These are phyloP conservation scores for Caenorhabditis angaria DNA, from an alignment of 2,888 invertebrate genomes.

Conservation along the genomic window DNA sequence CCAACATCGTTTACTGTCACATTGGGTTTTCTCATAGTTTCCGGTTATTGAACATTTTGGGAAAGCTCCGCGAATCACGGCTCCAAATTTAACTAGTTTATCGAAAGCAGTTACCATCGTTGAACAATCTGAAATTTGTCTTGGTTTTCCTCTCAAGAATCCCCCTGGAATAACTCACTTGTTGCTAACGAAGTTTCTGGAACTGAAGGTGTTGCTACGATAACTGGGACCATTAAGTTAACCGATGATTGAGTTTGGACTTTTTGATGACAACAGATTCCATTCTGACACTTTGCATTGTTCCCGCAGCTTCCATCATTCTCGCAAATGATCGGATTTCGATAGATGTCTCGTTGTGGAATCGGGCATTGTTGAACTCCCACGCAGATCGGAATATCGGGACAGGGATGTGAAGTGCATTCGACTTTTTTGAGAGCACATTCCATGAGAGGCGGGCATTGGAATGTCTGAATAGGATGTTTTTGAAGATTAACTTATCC, in stretches of 20 bases:
- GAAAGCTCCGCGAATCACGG: slow-evolving; percentile 23
- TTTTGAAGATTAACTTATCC: not conserved
- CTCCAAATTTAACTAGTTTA: slow-evolving; percentile 36
- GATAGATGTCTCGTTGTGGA: slow-evolving; percentile 28
- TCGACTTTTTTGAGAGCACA: slow-evolving; percentile 35
- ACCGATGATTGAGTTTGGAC: slow-evolving; percentile 26
- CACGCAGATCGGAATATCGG: slow-evolving; percentile 43
- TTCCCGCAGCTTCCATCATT: slow-evolving; percentile 37
- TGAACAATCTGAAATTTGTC: slow-evolving; percentile 39
- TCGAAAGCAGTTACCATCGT: slow-evolving; percentile 34
- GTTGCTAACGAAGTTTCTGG: slow-evolving; percentile 16
- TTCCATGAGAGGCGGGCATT: slow-evolving; percentile 37
- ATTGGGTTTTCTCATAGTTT: slow-evolving; percentile 37
- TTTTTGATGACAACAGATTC: slow-evolving; percentile 26
- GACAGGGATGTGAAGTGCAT: slow-evolving; percentile 46
- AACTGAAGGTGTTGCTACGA: slow-evolving; percentile 11
- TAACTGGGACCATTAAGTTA: slow-evolving; percentile 29
- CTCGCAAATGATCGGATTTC: slow-evolving; percentile 32
- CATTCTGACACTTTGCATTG: slow-evolving; percentile 25
- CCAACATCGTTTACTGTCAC: slow-evolving; percentile 51
- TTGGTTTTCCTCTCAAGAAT: no score
- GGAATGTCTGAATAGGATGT: slow-evolving; percentile 29
- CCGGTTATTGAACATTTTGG: slow-evolving; percentile 36
- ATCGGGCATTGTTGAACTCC: slow-evolving; percentile 19
- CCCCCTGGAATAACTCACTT: slow-evolving; percentile 12